These are phyloP conservation scores for Darevskia nairensis DNA, from an alignment of 2,797 vertebrate species.

Conservation along the genomic window DNA sequence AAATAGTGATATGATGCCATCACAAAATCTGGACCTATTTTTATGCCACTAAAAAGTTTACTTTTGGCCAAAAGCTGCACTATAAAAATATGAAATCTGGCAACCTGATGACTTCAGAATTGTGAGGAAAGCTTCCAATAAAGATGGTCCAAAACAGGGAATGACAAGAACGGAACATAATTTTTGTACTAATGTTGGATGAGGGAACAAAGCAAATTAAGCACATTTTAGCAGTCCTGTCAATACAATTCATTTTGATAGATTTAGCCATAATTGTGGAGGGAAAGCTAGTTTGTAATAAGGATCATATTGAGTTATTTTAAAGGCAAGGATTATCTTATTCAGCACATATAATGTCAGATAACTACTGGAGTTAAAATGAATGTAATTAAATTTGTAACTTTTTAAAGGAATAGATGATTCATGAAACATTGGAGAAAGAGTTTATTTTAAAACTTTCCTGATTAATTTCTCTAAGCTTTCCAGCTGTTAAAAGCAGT, in stretches of 20 bases:
- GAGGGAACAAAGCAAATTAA: slow-evolving; percentile 50
- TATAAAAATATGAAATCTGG: slow-evolving; percentile 6
- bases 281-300: slow-evolving; percentile 40
- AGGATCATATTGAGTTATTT: slow-evolving; percentile 44
- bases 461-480: slow-evolving; percentile 39
- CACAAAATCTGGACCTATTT: too few relatives aligned
- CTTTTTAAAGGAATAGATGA: slow-evolving; percentile 48
- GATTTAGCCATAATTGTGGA: slow-evolving; percentile 42
- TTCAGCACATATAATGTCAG: slow-evolving; percentile 33
- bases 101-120: slow-evolving; percentile 4
- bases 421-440: slow-evolving; percentile 54
- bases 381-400: slow-evolving; percentile 49
- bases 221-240: slow-evolving; percentile 29
- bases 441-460: slow-evolving; percentile 39
- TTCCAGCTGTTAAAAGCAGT: slow-evolving; percentile 51
- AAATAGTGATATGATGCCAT: too few relatives aligned
- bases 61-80: neutral
- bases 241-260: slow-evolving; percentile 19
- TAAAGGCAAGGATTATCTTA: slow-evolving; percentile 29
- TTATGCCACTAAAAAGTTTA: neutral
- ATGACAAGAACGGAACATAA: slow-evolving; percentile 25
- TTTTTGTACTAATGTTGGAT: slow-evolving; percentile 24
- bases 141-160: neutral
- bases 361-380: slow-evolving; percentile 47
- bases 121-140: neutral